These are phyloP conservation scores for Coregonus suidteri DNA, from an alignment of 2,797 vertebrate species.

Conservation along the genomic window DNA sequence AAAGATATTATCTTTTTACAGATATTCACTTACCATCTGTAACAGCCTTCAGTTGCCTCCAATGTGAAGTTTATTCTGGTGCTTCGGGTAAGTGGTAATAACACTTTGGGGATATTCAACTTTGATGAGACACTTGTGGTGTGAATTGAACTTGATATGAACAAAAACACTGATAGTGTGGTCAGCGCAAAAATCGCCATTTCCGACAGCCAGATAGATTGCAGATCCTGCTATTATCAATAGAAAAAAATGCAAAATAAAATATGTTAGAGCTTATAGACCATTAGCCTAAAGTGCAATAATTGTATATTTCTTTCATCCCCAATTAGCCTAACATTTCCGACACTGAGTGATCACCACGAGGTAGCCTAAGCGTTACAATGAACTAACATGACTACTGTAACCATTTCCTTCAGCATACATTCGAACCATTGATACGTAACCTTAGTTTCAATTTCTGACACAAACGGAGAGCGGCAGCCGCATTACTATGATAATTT, in stretches of 20 bases:
- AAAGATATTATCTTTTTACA: too few relatives aligned
- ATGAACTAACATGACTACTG: conserved; percentile 21
- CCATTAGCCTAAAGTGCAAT: neutral
- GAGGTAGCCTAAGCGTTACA: neutral
- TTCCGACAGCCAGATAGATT: neutral
- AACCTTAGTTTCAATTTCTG: conserved; percentile 31
- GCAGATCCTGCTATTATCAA: neutral
- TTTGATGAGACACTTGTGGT: conserved; percentile 75
- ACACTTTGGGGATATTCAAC: conserved; percentile 91
- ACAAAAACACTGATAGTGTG: conserved; percentile 21
- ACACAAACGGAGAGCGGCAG: conserved; percentile 31
- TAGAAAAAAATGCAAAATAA: neutral
- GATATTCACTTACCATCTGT: conserved; percentile 87
- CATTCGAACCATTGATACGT: conserved; percentile 20
- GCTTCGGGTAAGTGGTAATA: conserved; percentile 87
- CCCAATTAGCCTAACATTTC: neutral
- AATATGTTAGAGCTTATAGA: neutral
- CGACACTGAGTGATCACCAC: neutral
- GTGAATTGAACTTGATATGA: neutral
- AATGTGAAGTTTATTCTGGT: conserved; percentile 91
- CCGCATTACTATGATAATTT: conserved; percentile 37
- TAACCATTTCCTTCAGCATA: conserved; percentile 25
- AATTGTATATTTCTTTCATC: neutral
- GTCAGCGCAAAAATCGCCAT: conserved; percentile 28
- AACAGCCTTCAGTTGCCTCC: conserved; percentile 93